Percentiles rank a stretch among this genome's conserved stretches.
These are phyloP conservation scores for Riptortus pedestris DNA, from an alignment of 1,140 invertebrate species.

Conservation along the genomic window DNA sequence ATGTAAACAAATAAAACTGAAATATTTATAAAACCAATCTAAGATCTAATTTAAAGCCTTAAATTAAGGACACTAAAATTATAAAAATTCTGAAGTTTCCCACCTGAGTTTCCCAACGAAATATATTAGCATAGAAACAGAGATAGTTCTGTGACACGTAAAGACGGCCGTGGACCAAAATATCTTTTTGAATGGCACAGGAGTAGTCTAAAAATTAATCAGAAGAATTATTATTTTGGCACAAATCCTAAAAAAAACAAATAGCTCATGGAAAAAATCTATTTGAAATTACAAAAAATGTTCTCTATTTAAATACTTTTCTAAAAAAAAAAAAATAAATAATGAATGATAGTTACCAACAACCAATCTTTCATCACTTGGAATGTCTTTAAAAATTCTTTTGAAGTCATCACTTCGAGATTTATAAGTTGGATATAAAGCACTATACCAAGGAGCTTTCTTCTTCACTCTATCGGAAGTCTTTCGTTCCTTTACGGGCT, in stretches of 20 bases:
- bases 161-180: constrained; percentile 80
- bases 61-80: too few relatives aligned
- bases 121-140: constrained; percentile 92
- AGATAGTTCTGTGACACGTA: constrained; percentile 89
- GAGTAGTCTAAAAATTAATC: constrained; percentile 68
- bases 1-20: too few relatives aligned
- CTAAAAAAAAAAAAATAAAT: not conserved
- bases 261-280: too few relatives aligned
- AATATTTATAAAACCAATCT: too few relatives aligned
- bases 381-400: constrained; percentile 82
- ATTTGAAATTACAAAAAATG: too few relatives aligned
- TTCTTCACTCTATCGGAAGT: constrained; percentile 50
- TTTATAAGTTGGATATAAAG: constrained; percentile 87
- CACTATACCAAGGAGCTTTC: constrained; percentile 68
- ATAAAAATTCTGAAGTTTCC: too few relatives aligned
- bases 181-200: constrained; percentile 89
- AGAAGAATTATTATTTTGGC: constrained; percentile 8
- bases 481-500: constrained; percentile 34
- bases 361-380: constrained; percentile 79
- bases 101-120: constrained; percentile 81
- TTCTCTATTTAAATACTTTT: too few relatives aligned
- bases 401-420: constrained; percentile 85
- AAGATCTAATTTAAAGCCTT: too few relatives aligned
- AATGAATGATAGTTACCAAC: constrained; percentile 55
- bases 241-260: not conserved